Percentiles rank a stretch among this genome's conserved stretches.
These are phyloP conservation scores for Coturnix japonica DNA, from an alignment of 2,113 vertebrate genomes.

Conservation along the genomic window DNA sequence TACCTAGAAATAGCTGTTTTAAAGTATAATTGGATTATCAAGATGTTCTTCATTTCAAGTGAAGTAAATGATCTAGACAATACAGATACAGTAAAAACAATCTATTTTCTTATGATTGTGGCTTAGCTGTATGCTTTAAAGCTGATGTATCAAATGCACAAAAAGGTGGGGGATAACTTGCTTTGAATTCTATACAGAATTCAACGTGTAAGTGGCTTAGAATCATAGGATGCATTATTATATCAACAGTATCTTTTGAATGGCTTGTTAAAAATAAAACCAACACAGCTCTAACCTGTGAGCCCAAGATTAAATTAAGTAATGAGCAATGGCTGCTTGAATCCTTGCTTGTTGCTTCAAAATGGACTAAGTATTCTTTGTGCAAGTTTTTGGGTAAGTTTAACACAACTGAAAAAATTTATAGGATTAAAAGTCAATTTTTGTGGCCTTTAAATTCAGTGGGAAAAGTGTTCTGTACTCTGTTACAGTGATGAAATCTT, in stretches of 20 bases:
- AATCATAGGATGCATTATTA: background rate
- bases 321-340: background rate
- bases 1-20: background rate
- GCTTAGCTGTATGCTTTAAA: background rate
- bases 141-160: background rate
- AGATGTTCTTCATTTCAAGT: background rate
- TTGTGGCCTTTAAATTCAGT: background rate
- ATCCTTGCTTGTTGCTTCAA: background rate
- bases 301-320: background rate
- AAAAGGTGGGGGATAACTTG: background rate
- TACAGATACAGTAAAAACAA: background rate
- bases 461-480: background rate
- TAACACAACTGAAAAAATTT: background rate
- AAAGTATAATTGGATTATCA: background rate
- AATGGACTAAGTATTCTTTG: background rate
- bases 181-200: background rate
- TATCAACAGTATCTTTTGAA: background rate
- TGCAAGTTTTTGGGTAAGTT: background rate
- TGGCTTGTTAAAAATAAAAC: background rate
- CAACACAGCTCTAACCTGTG: background rate
- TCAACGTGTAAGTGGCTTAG: background rate
- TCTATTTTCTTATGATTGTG: background rate
- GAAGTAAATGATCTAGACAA: background rate
- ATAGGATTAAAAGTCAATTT: background rate
- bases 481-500: background rate